Percentiles rank a stretch among this genome's conserved stretches.
Conservation (phyloP, 2,797 vertebrate species). For the Tinamus major region DNA sequence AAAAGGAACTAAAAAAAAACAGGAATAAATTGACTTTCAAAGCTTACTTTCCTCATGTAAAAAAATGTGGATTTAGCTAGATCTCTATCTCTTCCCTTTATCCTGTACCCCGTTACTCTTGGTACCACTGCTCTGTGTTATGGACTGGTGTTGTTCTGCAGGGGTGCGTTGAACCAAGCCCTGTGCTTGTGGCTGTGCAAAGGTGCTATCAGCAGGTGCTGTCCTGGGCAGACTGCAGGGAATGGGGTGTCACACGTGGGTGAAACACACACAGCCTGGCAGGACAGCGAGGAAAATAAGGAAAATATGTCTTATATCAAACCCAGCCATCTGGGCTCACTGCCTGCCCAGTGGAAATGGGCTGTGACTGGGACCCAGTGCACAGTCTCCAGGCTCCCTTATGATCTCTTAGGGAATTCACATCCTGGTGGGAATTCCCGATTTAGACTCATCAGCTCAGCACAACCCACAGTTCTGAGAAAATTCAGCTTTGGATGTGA, state of each 20-base stretch:
- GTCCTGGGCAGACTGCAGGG: background rate
- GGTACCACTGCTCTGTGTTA: background rate
- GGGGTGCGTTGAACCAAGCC: background rate
- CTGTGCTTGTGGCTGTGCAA: accelerated
- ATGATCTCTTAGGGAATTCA: conserved; percentile 30
- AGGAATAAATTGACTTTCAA: background rate
- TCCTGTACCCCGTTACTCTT: background rate
- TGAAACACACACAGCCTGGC: background rate
- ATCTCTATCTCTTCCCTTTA: background rate
- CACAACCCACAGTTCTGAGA: background rate
- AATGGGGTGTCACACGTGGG: background rate
- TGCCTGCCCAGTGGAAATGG: conserved; percentile 43
- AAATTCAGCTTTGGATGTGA: background rate
- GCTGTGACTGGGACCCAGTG: background rate
- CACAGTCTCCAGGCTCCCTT: background rate
- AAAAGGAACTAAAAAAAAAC: background rate
- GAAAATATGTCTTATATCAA: conserved; percentile 54
- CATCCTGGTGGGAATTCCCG: background rate
- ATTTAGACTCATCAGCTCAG: conserved; percentile 9
- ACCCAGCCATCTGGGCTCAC: conserved; percentile 19
- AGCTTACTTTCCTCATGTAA: background rate
- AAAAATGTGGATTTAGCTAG: background rate
- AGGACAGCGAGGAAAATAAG: background rate
- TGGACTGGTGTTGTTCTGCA: background rate
- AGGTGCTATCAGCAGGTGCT: accelerated